Conservation (phyloP, 2,113 vertebrate species). For the Dascyllus trimaculatus region DNA sequence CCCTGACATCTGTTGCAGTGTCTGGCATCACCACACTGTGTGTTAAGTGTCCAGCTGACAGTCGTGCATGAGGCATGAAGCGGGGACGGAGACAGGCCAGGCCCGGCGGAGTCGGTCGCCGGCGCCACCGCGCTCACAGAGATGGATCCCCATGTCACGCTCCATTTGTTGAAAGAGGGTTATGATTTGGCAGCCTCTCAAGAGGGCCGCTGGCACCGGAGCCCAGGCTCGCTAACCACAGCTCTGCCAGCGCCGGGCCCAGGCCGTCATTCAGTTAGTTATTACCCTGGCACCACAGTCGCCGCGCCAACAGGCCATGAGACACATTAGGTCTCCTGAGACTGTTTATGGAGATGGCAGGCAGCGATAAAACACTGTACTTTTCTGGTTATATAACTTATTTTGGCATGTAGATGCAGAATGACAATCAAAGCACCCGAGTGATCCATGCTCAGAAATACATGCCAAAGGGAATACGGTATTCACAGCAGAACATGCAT, state of each 20-base stretch:
- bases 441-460: slow-evolving; percentile 5
- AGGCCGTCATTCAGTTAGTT: slow-evolving; percentile 35
- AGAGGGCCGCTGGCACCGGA: slow-evolving; percentile 47
- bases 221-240: slow-evolving; percentile 33
- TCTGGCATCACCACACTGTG: slow-evolving; percentile 10
- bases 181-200: slow-evolving; percentile 53
- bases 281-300: slow-evolving; percentile 35
- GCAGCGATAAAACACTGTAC: slow-evolving; percentile 23
- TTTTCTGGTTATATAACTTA: slow-evolving; percentile 34
- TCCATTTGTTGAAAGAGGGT: slow-evolving; percentile 53
- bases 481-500: background rate
- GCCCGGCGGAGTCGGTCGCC: background rate
- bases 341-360: slow-evolving; percentile 38
- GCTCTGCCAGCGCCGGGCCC: slow-evolving; percentile 26
- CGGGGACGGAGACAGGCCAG: slow-evolving; percentile 15
- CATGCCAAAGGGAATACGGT: background rate
- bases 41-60: slow-evolving; percentile 54
- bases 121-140: slow-evolving; percentile 44
- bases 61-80: slow-evolving; percentile 8
- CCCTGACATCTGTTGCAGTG: slow-evolving; percentile 54
- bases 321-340: slow-evolving; percentile 35
- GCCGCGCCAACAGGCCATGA: slow-evolving; percentile 23
- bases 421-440: slow-evolving; percentile 26
- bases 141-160: slow-evolving; percentile 48
- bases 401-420: slow-evolving; percentile 9